These are phyloP conservation scores for Adelges cooleyi DNA, from an alignment of 1,140 invertebrate species.

Conservation along the genomic window DNA sequence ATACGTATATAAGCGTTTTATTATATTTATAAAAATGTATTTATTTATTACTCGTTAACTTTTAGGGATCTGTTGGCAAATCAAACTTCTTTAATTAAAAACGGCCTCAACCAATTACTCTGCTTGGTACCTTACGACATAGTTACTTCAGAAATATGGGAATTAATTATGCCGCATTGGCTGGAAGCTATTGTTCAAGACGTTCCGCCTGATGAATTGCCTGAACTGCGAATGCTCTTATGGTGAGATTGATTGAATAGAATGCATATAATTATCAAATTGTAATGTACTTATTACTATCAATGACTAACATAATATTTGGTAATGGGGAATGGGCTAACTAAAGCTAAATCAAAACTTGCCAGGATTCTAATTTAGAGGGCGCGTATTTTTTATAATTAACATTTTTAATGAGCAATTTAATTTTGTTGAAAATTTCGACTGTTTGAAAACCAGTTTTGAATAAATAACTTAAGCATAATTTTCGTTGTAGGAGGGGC, in stretches of 20 bases:
- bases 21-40: not conserved
- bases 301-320: too few species aligned
- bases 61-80: constrained; percentile 74
- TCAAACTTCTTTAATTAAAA: constrained; percentile 84
- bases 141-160: constrained; percentile 91
- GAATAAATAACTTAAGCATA: too few species aligned
- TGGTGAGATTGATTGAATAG: constrained; percentile 42
- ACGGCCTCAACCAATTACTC: constrained; percentile 81
- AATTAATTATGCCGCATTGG: constrained; percentile 96
- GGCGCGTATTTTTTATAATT: too few species aligned
- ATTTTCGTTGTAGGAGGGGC: too few species aligned
- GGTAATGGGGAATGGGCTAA: too few species aligned
- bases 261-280: too few species aligned
- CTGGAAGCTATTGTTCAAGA: constrained; percentile 94
- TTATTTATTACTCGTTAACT: not conserved
- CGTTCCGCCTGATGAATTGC: constrained; percentile 80
- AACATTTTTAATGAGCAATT: too few species aligned
- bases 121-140: constrained; percentile 96
- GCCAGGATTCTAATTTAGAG: too few species aligned
- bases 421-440: too few species aligned
- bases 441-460: too few species aligned
- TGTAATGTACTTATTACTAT: too few species aligned
- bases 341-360: too few species aligned
- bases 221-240: constrained; percentile 82
- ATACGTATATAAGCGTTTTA: not conserved